These are phyloP conservation scores for Agelas oroides DNA, from an alignment of 37 sponge, comb jelly and placozoan species.

Conservation along the genomic window DNA sequence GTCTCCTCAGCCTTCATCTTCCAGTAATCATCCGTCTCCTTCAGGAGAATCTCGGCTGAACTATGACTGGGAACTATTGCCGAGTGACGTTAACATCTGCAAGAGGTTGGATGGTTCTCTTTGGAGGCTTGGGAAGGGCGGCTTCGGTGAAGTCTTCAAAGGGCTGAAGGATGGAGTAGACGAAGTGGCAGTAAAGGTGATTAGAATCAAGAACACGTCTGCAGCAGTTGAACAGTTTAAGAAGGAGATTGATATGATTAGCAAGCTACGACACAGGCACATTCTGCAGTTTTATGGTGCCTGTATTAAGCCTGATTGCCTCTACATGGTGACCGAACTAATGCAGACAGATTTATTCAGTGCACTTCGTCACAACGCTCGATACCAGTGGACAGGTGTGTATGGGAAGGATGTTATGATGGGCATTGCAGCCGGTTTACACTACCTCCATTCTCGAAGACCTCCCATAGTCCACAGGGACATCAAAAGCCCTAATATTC, in stretches of 20 bases:
- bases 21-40: too few species aligned
- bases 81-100: conserved; percentile 79
- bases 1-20: too few species aligned
- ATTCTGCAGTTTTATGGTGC: conserved; percentile 98
- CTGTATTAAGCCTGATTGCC: conserved; percentile 73
- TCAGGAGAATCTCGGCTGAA: too few species aligned
- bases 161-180: conserved; percentile 85
- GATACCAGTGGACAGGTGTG: conserved; percentile 80
- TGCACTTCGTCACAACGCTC: conserved; percentile 49
- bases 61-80: conserved; percentile 87
- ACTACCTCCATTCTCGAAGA: conserved; percentile 86
- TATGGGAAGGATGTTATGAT: conserved; percentile 67
- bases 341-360: conserved; percentile 88
- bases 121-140: conserved; percentile 90
- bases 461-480: conserved; percentile 92
- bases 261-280: conserved; percentile 86
- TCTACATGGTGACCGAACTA: conserved; percentile 95
- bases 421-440: conserved; percentile 85
- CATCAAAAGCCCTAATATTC: conserved; percentile 92
- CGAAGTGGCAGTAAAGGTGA: conserved; percentile 90
- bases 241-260: conserved; percentile 86
- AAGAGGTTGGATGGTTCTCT: conserved; percentile 65
- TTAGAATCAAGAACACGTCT: conserved; percentile 33
- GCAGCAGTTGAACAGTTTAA: conserved; percentile 65
- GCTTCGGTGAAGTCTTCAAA: conserved; percentile 89